phyloP scores from a whole-genome alignment of 2,888 invertebrate species.

The Himalopsyche japonica region DNA sequence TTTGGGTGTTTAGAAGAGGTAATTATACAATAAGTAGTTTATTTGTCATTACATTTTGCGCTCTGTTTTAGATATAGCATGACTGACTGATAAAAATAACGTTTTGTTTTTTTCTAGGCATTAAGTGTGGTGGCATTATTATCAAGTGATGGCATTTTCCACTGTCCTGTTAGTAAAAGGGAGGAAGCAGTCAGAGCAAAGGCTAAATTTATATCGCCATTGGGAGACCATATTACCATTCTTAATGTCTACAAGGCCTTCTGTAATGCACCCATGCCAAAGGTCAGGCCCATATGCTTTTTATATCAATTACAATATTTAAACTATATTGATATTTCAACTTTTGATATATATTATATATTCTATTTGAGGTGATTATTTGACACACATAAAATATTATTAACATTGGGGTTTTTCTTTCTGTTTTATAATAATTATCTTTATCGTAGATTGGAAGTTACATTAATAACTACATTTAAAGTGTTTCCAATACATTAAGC shows the following conservation, averaged over 20 bases:
- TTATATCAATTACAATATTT: too few species aligned
- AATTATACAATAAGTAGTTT: constrained; percentile 10
- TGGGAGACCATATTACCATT: constrained; percentile 91
- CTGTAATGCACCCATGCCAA: constrained; percentile 70
- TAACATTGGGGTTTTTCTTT: too few species aligned
- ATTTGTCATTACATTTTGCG: not conserved
- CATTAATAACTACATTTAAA: too few species aligned
- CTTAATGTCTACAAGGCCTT: constrained; percentile 86
- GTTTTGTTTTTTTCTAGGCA: constrained; percentile 53
- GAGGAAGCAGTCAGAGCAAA: constrained; percentile 75
- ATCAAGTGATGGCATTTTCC: constrained; percentile 85
- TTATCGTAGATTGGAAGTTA: too few species aligned
- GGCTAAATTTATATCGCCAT: constrained; percentile 79
- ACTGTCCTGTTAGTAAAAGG: constrained; percentile 72
- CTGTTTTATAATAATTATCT: too few species aligned
- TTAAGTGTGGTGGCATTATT: constrained; percentile 85
- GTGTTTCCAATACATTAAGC: too few species aligned
- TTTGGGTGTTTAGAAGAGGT: constrained; percentile 78
- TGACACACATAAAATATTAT: too few species aligned
- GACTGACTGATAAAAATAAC: constrained; percentile 28
- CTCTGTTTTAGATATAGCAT: too few species aligned
- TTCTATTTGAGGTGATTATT: too few species aligned
- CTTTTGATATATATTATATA: too few species aligned
- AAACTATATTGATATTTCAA: too few species aligned
- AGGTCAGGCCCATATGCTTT: constrained; percentile 49